Conservation (phyloP, 2,888 invertebrate species). For the Barypeithes pellucidus region DNA sequence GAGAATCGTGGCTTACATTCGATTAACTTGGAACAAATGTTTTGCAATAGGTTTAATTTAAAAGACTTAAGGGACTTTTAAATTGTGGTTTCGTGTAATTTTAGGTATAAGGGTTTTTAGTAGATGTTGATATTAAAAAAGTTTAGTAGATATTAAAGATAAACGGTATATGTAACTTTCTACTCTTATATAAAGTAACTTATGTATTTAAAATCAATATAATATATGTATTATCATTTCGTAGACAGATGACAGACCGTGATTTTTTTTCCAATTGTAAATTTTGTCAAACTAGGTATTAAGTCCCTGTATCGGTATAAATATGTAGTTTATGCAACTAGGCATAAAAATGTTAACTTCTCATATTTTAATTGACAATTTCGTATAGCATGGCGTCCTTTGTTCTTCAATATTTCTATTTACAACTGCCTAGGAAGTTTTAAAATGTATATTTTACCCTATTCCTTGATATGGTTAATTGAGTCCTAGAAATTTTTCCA, state of each 20-base stretch:
- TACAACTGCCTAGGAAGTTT: too few relatives aligned
- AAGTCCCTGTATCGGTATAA: constrained; percentile 19
- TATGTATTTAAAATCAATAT: too few relatives aligned
- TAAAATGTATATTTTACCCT: too few relatives aligned
- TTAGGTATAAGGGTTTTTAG: constrained; percentile 9
- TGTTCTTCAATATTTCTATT: background rate
- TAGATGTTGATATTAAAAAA: constrained; percentile 20
- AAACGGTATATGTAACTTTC: too few relatives aligned
- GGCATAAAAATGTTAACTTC: constrained; percentile 13
- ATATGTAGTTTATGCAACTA: constrained; percentile 33
- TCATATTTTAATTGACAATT: constrained; percentile 18
- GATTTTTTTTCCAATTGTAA: constrained; percentile 26
- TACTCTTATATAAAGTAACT: too few relatives aligned
- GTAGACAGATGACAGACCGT: too few relatives aligned
- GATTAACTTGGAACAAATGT: too few relatives aligned
- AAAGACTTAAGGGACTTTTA: background rate
- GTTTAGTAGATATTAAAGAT: constrained; percentile 7
- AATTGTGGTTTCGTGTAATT: background rate
- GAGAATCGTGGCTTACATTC: too few relatives aligned
- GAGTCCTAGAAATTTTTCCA: too few relatives aligned
- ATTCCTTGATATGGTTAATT: too few relatives aligned
- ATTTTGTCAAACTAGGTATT: constrained; percentile 39
- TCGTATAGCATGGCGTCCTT: constrained; percentile 18
- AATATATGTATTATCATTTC: too few relatives aligned
- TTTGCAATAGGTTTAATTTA: too few relatives aligned